phyloP scores from a whole-genome alignment of 2,797 vertebrate genomes.

The Tinamus major region DNA sequence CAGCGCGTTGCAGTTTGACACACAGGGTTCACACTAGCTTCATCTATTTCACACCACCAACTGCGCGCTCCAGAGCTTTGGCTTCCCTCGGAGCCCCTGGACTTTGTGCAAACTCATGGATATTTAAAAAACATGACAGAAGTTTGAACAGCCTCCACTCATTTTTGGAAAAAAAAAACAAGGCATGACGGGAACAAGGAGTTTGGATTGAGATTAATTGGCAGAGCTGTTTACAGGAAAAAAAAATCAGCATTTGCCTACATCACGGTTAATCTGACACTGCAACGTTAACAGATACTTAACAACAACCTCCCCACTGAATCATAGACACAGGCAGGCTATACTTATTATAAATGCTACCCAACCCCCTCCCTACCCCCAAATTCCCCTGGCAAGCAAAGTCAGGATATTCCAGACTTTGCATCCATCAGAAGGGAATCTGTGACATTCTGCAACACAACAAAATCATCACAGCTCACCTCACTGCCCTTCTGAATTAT shows the following conservation, averaged over 20 bases:
- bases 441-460: background rate
- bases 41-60: background rate
- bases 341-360: background rate
- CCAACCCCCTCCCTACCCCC: background rate
- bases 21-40: background rate
- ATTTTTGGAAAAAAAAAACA: background rate
- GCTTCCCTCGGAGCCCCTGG: background rate
- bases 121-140: background rate
- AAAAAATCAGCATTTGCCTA: background rate
- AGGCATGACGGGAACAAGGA: background rate
- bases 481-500: constrained; percentile 28
- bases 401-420: background rate
- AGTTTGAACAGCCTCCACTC: background rate
- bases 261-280: background rate
- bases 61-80: background rate
- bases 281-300: background rate
- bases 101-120: background rate
- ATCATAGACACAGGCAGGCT: background rate
- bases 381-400: background rate
- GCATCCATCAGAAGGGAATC: background rate
- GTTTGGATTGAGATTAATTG: background rate
- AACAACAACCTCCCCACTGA: background rate
- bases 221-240: background rate
- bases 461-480: background rate
- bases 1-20: background rate